Evolutionary conservation across 2,113 vertebrate species (phyloP), one percentile per base, ranked within the genome.

Genomic region (Hoplias malabaricus): DNA sequence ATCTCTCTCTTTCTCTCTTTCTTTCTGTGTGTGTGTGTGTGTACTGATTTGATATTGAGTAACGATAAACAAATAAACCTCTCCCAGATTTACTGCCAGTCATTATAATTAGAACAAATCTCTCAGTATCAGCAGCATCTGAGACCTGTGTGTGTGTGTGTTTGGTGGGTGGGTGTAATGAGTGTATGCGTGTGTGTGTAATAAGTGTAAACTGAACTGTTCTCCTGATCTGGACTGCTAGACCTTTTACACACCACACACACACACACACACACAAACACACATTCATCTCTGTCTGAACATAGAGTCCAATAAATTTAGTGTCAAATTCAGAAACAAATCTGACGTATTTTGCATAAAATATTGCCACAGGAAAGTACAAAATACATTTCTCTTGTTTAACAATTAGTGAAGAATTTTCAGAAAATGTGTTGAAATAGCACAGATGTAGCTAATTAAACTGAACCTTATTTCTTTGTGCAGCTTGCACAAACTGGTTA

Each of bases 61-160:
- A 38, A 73, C 53, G 62, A 31, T 62, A 31, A 36, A 65, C 23
- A 57, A 77, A 81, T 57, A 57, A 73, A 43, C 6, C 25, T 67
- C 46, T 65, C 46, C 61, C 33, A 40, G 73, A 67, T 81, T 77
- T 46, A 81, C 42, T 59, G 1, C 36, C 25, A 16, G 27, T 9
- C 27, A 59, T 19, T 81, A 81, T 77, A 73, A 68, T 73, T 81
- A 81, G 53, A 81, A 61, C 62, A 16, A 36, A 59, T 62, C 16
- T 33, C 13, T 71, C 62, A 62, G 43, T 54, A 59, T 82, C 80
- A 82, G 80, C 75, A 29, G n/a, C 54, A 82, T 31, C 40, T 16
- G 80, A 77, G 53, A 72, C 54, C 42, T 46, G 27, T 62, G 66
- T 54, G 71, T 69, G 50, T 43, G 69, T 46, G 61, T 73, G 62